phyloP scores from a whole-genome alignment of 2,113 vertebrate genomes.

The Phalacrocorax carbo region DNA sequence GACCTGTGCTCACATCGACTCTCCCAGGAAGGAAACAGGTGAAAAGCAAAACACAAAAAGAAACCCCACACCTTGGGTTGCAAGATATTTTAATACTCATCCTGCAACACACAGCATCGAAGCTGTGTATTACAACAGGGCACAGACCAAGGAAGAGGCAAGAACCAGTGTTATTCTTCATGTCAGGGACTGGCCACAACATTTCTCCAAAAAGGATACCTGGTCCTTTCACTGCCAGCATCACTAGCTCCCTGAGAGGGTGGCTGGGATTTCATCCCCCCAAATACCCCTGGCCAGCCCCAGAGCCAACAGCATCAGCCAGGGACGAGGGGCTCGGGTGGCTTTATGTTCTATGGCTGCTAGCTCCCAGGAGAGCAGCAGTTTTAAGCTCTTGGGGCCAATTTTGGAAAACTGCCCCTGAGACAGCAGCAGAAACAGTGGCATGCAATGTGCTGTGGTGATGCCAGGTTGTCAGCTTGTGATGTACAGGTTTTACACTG shows the following conservation, averaged over 20 bases:
- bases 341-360: not conserved
- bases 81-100: not conserved
- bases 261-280: not conserved
- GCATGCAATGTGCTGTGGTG: fast-evolving
- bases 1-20: fast-evolving
- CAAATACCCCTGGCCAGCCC: not conserved
- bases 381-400: not conserved
- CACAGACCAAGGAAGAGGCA: not conserved
- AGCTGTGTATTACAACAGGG: not conserved
- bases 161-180: not conserved
- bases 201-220: not conserved
- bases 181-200: not conserved
- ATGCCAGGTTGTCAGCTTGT: not conserved
- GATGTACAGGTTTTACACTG: not conserved
- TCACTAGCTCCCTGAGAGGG: not conserved
- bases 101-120: fast-evolving
- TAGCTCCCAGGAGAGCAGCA: not conserved
- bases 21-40: fast-evolving
- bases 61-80: not conserved
- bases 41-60: not conserved
- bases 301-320: not conserved
- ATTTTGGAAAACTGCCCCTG: not conserved
- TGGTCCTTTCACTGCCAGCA: not conserved
- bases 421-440: fast-evolving
- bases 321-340: fast-evolving